A percentile compares a stretch with the other conserved stretches of the same genome.
phyloP scores from a whole-genome alignment of 2,888 invertebrate genomes.

The Limenitis camilla region DNA sequence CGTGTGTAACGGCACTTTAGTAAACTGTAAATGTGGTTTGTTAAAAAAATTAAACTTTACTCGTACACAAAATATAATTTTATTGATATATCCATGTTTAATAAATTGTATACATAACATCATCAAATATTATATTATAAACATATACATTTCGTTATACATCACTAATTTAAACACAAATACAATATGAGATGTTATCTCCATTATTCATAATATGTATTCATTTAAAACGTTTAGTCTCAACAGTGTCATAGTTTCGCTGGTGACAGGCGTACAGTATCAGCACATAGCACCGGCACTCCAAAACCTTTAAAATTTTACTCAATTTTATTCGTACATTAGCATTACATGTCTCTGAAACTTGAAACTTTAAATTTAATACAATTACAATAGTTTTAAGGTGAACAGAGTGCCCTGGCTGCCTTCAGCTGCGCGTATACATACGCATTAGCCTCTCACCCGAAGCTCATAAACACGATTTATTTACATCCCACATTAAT shows the following conservation, averaged over 20 bases:
- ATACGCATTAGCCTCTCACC: conserved; percentile 36
- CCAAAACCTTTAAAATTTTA: too few species aligned
- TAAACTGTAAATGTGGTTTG: conserved; percentile 5
- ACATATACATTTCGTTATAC: conserved; percentile 75
- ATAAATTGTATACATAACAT: conserved; percentile 76
- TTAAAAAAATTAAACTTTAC: conserved; percentile 56
- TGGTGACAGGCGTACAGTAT: conserved; percentile 54
- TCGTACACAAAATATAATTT: conserved; percentile 76
- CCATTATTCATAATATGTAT: conserved; percentile 60
- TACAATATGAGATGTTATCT: conserved; percentile 74
- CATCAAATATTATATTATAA: conserved; percentile 75
- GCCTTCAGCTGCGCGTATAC: conserved; percentile 31
- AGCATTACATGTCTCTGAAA: too few species aligned
- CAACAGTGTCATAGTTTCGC: conserved; percentile 51
- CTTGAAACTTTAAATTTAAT: conserved; percentile 5
- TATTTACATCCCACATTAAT: conserved; percentile 66
- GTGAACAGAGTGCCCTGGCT: not conserved
- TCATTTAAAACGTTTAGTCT: conserved; percentile 59
- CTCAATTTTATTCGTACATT: too few species aligned
- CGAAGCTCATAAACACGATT: conserved; percentile 55
- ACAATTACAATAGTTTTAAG: conserved; percentile 1
- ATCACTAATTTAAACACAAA: conserved; percentile 72
- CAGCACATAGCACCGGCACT: conserved; percentile 26
- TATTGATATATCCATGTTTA: conserved; percentile 76
- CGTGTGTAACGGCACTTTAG: not conserved